phyloP scores from a whole-genome alignment of 1,140 invertebrate species.

The Argopecten irradians region DNA sequence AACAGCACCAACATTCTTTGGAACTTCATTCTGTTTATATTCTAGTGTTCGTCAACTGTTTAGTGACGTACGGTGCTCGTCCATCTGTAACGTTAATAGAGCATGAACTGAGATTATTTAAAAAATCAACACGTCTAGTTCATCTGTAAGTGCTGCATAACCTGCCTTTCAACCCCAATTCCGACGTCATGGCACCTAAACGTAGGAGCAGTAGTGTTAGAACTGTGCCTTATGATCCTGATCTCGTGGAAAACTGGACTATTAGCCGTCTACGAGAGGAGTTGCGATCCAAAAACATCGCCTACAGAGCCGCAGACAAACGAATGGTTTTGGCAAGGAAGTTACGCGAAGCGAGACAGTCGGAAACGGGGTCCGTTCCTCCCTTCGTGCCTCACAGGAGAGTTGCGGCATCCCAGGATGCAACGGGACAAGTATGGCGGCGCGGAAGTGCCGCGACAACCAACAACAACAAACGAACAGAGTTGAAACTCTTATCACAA shows the following conservation, averaged over 20 bases:
- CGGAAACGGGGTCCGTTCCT: no score
- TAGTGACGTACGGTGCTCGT: no score
- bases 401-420: no score
- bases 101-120: no score
- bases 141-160: no score
- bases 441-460: neutral
- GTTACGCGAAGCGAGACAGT: neutral
- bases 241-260: constrained; percentile 19
- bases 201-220: neutral
- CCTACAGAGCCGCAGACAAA: neutral
- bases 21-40: no score
- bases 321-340: constrained; percentile 28
- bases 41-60: no score
- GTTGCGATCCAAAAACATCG: neutral
- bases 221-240: neutral
- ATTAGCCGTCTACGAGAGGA: neutral
- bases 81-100: no score
- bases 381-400: no score
- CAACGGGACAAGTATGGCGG: neutral
- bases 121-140: no score
- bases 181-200: neutral
- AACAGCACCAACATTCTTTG: no score
- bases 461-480: neutral
- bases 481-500: neutral
- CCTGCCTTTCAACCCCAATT: no score